Evolutionary conservation across 1,140 invertebrate species (phyloP).

Genomic region (Lasaia peninsularis): DNA sequence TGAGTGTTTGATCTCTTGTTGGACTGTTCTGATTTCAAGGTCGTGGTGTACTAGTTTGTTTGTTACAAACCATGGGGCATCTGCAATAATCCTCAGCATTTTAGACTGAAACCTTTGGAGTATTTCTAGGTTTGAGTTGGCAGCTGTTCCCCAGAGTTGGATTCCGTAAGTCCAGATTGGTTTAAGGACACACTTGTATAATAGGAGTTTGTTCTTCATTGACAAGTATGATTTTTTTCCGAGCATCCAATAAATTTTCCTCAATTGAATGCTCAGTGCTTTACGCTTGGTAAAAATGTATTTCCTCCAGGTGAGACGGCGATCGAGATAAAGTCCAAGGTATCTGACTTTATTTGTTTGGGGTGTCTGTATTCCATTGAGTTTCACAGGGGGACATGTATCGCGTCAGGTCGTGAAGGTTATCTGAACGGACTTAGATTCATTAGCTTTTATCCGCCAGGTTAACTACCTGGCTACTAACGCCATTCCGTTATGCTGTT

Average conservation of each 20-base stretch:
- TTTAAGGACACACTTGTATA: too few relatives aligned
- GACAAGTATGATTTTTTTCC: background rate
- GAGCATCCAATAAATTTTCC: conserved; percentile 14
- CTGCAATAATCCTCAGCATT: conserved; percentile 1
- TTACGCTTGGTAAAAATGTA: conserved; percentile 11
- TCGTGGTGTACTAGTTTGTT: background rate
- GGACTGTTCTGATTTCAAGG: background rate
- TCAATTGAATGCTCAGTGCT: background rate
- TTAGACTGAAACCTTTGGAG: too few relatives aligned
- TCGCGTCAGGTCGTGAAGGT: conserved; percentile 17
- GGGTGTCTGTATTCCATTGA: conserved; percentile 16
- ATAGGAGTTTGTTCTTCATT: too few relatives aligned
- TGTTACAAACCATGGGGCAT: conserved; percentile 1
- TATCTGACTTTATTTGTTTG: conserved; percentile 16
- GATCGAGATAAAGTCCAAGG: conserved; percentile 17
- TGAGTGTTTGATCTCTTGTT: too few relatives aligned
- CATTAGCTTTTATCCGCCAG: conserved; percentile 20
- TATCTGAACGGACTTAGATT: conserved; percentile 19
- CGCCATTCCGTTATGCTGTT: background rate
- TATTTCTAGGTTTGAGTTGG: too few relatives aligned
- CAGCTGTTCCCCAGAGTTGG: background rate
- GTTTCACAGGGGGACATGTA: conserved; percentile 16
- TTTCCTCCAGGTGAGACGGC: conserved; percentile 18
- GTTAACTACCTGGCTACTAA: too few relatives aligned
- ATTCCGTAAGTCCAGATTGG: too few relatives aligned